Evolutionary conservation across 2,797 vertebrate species (phyloP), one percentile per base, ranked within the genome.

Genomic region (Pampus argenteus): DNA sequence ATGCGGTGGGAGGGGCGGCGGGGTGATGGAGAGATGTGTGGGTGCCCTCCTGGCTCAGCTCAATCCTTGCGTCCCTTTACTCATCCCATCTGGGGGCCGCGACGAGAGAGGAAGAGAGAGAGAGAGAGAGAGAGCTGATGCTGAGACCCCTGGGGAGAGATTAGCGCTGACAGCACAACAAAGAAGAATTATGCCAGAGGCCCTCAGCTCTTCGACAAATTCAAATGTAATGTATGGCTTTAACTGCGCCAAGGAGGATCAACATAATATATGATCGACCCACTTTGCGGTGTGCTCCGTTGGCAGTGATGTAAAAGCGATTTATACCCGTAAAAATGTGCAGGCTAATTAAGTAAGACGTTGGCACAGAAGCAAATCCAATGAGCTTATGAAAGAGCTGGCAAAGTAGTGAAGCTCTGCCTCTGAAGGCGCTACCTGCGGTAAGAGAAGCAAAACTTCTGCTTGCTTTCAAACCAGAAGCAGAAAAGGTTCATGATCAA

Each of bases 301-400:
- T 94, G 92, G 86, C 91, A 91, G 82, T 84, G 86, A 89, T 85
- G 90, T 86, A 90, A 90, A 92, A 91, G 89, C 83, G 82, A 90
- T 91, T 92, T 91, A 92, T 91, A 87, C 81, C 88, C 80, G 76
- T 90, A 89, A 90, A 90, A 90, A 90, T 89, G 78, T 86, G 89
- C 88, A 77, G 88, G 93, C 88, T 93, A 92, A 94, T 93, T 91
- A 92, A 94, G 89, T 89, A 88, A 89, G 86, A 90, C 78, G 75
- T 74, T 91, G 91, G 91, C 90, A 88, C 71, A 0, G 83, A 57
- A 76, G 88, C 86, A 88, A 87, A 88, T 83, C 89, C 91, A 88
- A 90, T 89, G 89, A 91, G 90, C 89, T 92, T 90, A 89, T 82
- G 85, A 72, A 79, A 76, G 84, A 66, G 83, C 81, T 90, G 89